A percentile compares a stretch with the other conserved stretches of the same genome.
Conservation (phyloP, 1,140 invertebrate species). For the Pseudomyrmex cubaensis region DNA sequence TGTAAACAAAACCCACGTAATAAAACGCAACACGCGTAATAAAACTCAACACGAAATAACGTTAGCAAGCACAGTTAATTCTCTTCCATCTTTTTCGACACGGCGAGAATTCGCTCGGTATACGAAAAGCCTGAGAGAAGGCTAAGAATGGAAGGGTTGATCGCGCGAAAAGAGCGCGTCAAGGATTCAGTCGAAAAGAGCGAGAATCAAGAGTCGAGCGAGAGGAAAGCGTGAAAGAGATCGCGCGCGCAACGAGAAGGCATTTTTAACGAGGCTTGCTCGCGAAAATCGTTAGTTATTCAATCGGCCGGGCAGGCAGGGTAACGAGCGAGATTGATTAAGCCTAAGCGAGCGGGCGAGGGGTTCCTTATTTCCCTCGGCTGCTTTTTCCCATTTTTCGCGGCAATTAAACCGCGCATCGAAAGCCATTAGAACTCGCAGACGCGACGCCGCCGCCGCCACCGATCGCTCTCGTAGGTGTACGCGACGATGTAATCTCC, state of each 20-base stretch:
- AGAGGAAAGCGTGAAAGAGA: slow-evolving; percentile 55
- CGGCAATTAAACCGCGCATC: slow-evolving; percentile 75
- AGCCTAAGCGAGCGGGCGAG: slow-evolving; percentile 63
- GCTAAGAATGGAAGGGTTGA: not conserved
- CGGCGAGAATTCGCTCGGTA: slow-evolving; percentile 4
- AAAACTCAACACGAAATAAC: not conserved
- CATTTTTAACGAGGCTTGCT: slow-evolving; percentile 77
- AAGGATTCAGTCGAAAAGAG: not conserved
- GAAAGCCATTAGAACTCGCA: slow-evolving; percentile 66
- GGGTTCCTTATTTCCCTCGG: slow-evolving; percentile 64
- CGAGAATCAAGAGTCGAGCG: slow-evolving; percentile 6
- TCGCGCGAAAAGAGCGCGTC: not conserved
- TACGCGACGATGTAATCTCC: slow-evolving; percentile 17
- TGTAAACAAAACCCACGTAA: too few species aligned
- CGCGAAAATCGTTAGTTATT: slow-evolving; percentile 74
- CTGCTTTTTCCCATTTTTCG: slow-evolving; percentile 63
- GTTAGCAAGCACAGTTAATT: not conserved
- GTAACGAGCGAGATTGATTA: slow-evolving; percentile 77
- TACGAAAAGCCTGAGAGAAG: not conserved
- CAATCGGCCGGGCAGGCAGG: slow-evolving; percentile 62
- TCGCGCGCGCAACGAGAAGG: slow-evolving; percentile 62
- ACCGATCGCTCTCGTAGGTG: slow-evolving; percentile 39
- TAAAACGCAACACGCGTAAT: not conserved
- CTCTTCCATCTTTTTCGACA: not conserved
- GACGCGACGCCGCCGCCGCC: not conserved